These are phyloP conservation scores for Fragariocoptes setiger DNA, from an alignment of 1,140 invertebrate genomes.

Conservation along the genomic window DNA sequence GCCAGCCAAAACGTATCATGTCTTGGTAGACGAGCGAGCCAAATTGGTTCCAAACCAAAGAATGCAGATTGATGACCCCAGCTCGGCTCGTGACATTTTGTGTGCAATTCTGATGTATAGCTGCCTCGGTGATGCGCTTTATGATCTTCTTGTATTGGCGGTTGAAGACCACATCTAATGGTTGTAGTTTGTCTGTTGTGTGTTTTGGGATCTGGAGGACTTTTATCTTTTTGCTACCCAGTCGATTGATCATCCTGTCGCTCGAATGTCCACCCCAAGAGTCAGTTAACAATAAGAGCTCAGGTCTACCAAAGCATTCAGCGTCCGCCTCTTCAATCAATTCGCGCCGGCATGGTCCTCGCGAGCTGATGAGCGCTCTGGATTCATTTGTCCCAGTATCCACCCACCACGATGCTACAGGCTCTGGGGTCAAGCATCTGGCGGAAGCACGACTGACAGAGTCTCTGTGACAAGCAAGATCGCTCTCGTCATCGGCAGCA, in stretches of 20 bases:
- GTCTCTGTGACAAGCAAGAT: too few relatives aligned
- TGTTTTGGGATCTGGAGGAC: not conserved
- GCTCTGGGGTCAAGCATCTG: too few relatives aligned
- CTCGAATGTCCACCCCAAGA: not conserved
- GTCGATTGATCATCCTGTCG: not conserved
- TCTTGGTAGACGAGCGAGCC: not conserved
- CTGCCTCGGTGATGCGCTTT: not conserved
- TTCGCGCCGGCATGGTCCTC: too few relatives aligned
- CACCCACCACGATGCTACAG: too few relatives aligned
- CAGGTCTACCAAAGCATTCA: too few relatives aligned
- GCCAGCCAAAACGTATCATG: not conserved
- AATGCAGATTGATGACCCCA: not conserved
- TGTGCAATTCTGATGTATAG: not conserved
- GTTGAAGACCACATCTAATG: not conserved
- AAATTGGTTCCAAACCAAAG: not conserved
- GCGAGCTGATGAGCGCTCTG: too few relatives aligned
- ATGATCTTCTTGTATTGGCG: not conserved
- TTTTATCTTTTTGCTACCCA: not conserved
- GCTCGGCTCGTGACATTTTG: not conserved
- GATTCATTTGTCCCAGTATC: too few relatives aligned
- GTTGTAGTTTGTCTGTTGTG: not conserved
- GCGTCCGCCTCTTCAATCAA: too few relatives aligned
- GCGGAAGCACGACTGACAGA: too few relatives aligned
- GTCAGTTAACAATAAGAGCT: not conserved
- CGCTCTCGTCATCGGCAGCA: not conserved